Evolutionary conservation across 2,888 invertebrate species (phyloP), one percentile per base, ranked within the genome.

Genomic region (Acronicta psi): DNA sequence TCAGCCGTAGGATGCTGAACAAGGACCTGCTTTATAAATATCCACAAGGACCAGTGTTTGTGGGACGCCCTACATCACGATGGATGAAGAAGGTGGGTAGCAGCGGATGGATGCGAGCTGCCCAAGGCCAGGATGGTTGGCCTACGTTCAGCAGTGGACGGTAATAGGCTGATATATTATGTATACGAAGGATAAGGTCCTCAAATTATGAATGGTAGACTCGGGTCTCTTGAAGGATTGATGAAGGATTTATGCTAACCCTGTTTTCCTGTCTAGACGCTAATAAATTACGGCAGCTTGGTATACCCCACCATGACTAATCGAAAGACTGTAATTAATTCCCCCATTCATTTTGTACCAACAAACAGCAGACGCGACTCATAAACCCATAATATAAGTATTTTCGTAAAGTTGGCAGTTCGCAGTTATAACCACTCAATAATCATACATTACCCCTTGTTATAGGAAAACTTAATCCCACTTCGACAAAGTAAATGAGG

Each of bases 401-500:
- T 54, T 69, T 63, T 64, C 20, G 18, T 34, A 8, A 36, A 13
- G 6, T 38, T n/a, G n/a, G n/a, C n/a, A n/a, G n/a, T n/a, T n/a
- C 11, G 10, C 34, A 54, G 34, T 46, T 62, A 38, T 38, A 42
- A 20, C 68, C 53, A 43, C 56, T 59, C 65, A 64, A 59, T 69
- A 69, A 58, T 61, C 53, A 54, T 69, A 65, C 45, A 47, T 56
- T 53, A 18, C 41, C 49, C 44, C 38, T 51, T 57, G 37, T 69
- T 46, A 62, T 65, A 55, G 55, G 50, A 62, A 66, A 69, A 59
- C 73, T 73, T 66, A 61, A 70, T 45, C 45, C 62, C 40, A 59
- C 69, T 59, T 44, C 43, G 56, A 20, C 31, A 45, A 62, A 72
- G 59, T 70, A 59, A 67, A 70, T 73, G 73, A 70, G 53, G 68